A percentile compares a stretch with the other conserved stretches of the same genome.
These are phyloP conservation scores for Brachyistius frenatus DNA, from an alignment of 2,113 vertebrate genomes.

Conservation along the genomic window DNA sequence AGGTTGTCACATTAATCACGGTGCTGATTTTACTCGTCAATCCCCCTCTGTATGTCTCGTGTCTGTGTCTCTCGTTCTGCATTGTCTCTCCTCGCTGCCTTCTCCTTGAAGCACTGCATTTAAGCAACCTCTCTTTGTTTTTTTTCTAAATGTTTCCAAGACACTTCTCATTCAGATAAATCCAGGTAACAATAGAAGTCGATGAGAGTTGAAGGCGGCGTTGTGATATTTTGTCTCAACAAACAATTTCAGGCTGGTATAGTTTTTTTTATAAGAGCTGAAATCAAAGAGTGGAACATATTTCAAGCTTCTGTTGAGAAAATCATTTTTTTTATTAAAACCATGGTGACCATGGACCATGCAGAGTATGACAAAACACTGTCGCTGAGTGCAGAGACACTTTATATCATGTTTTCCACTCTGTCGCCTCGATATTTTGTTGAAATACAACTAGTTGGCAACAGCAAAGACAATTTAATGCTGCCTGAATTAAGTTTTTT, in stretches of 20 bases:
- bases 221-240: constrained; percentile 27
- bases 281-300: constrained; percentile 31
- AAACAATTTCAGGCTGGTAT: constrained; percentile 43
- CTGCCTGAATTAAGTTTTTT: no score
- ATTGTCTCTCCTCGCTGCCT: constrained; percentile 33
- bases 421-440: neutral
- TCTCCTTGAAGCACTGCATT: constrained; percentile 44
- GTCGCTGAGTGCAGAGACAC: constrained; percentile 16
- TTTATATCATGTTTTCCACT: constrained; percentile 10
- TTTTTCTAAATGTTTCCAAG: constrained; percentile 17
- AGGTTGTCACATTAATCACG: constrained; percentile 84
- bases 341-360: constrained; percentile 19
- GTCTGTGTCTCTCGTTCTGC: constrained; percentile 57
- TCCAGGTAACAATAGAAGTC: constrained; percentile 37
- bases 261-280: constrained; percentile 30
- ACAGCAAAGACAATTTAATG: no score
- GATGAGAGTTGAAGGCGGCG: constrained; percentile 48
- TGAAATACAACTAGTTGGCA: no score
- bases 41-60: constrained; percentile 51
- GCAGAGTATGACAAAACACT: constrained; percentile 23
- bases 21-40: constrained; percentile 72
- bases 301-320: constrained; percentile 29
- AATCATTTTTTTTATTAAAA: constrained; percentile 35
- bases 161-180: constrained; percentile 45
- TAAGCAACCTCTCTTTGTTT: constrained; percentile 44